Evolutionary conservation across 2,113 vertebrate genomes (phyloP), one percentile per base, ranked within the genome.

Genomic region (Marcusenius ussheri): DNA sequence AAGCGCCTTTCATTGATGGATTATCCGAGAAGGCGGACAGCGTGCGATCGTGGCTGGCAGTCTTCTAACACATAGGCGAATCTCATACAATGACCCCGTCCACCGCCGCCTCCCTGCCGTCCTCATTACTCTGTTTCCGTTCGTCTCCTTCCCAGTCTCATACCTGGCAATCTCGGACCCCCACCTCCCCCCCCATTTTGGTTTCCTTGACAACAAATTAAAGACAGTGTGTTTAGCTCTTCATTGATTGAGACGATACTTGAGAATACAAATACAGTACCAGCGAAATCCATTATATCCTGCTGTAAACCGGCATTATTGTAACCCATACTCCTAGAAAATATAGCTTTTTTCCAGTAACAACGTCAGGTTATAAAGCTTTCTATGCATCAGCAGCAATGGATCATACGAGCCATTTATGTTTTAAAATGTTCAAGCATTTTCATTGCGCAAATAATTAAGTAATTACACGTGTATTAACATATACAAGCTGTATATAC

Each of bases 201-300:
- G 95, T 96, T 94, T 92, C 95, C 95, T 90, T 95, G 95, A 94
- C 95, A 95, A 95, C 95, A 91, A 89, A 91, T 94, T 91, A 89
- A 90, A 66, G 88, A 88, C 66, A 46, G 90, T 90, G 50, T 47
- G 84, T 92, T 58, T 87, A 88, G 88, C 85, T 58, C 19, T 10
- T 47, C 85, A 15, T 35, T 77, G 39, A 47, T 31, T 31, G 31
- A 49, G 1, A 56, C 66, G 2, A 66, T 86, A 49, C 35, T 62
- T 5, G 24, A 49, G 11, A 83, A 83, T 84, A 47, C 83, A 84
- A 84, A 47, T 46, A 84, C 21, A 24, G 21, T 84, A 84, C 21
- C 24, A 39, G n/a, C 21, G 10, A n/a, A 47, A 84, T 84, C 24
- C 39, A 24, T 24, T 24, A 11, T n/a, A 10, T 47, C 39, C 17